Percentiles rank a stretch among this genome's conserved stretches.
These are phyloP conservation scores for Cryptoblepharus egeriae DNA, from an alignment of 2,797 vertebrate genomes.

Conservation along the genomic window DNA sequence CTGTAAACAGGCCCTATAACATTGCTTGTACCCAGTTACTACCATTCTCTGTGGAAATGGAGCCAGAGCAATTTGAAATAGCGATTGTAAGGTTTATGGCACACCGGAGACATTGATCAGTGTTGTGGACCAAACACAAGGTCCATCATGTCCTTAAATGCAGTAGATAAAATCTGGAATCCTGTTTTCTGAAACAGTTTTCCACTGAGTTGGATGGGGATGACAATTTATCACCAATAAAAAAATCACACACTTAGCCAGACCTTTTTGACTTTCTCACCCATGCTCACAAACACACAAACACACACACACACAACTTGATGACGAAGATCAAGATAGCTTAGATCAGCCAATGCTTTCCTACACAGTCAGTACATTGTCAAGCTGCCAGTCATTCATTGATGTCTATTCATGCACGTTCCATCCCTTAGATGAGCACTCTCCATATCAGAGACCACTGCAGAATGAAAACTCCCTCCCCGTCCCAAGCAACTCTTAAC, in stretches of 20 bases:
- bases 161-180: not conserved
- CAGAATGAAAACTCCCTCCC: too few species aligned
- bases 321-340: not conserved
- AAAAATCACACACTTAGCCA: not conserved
- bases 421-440: not conserved
- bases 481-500: too few species aligned
- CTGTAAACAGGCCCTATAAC: not conserved
- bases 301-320: not conserved
- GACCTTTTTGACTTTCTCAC: not conserved
- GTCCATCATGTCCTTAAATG: fast-evolving
- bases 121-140: fast-evolving
- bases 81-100: not conserved
- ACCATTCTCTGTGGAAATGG: not conserved
- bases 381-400: not conserved
- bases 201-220: not conserved
- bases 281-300: not conserved
- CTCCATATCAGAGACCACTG: too few species aligned
- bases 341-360: not conserved
- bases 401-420: not conserved
- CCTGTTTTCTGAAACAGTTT: not conserved
- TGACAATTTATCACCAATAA: not conserved
- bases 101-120: not conserved
- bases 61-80: not conserved
- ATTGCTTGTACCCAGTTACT: not conserved
- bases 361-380: not conserved